Evolutionary conservation across 1,140 invertebrate genomes (phyloP), one percentile per base, ranked within the genome.

Genomic region (Episyrphus balteatus): DNA sequence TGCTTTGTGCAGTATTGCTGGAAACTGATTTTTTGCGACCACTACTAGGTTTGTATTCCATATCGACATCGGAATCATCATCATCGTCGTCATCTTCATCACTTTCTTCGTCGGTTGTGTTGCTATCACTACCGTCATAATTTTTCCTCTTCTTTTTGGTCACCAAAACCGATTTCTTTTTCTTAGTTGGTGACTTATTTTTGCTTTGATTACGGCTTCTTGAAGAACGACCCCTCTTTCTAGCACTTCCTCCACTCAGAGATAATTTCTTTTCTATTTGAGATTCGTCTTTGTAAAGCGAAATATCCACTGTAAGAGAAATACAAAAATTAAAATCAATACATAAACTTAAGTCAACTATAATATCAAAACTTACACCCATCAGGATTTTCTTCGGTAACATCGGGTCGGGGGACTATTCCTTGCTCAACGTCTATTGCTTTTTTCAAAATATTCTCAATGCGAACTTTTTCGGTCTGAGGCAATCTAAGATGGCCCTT

Each of bases 371-470:
- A 83, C 83, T 79, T 63, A 90, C 86, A 70, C 56, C 86, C 88
- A 74, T 92, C 88, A 1, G 86, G 86, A 70, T 89, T 84, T 60
- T 88, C 86, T 60, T 88, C 85, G 10, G 86, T 86, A 46, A 89
- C 72, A 26, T 75, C 72, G 11, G 80, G 55, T 77, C 77, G 42
- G 70, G 68, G 45, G 74, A 76, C 38, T 69, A 76, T 48, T 77
- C 78, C 42, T 80, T 84, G 61, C 67, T 92, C 89, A 18, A 86
- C 83, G 55, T 84, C 84, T 46, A 92, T 73, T 18, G 89, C 88
- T 58, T 86, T 75, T 56, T 89, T 81, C 36, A 93, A 71, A 53
- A 93, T 91, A 66, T 85, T 91, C 57, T 84, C 79, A 11, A 87
- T 88, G 50, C 88, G 76, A 39, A 78, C 73, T 45, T 80, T 70